These are phyloP conservation scores for Sycophila sp. DNA, from an alignment of 1,140 invertebrate genomes.

Conservation along the genomic window DNA sequence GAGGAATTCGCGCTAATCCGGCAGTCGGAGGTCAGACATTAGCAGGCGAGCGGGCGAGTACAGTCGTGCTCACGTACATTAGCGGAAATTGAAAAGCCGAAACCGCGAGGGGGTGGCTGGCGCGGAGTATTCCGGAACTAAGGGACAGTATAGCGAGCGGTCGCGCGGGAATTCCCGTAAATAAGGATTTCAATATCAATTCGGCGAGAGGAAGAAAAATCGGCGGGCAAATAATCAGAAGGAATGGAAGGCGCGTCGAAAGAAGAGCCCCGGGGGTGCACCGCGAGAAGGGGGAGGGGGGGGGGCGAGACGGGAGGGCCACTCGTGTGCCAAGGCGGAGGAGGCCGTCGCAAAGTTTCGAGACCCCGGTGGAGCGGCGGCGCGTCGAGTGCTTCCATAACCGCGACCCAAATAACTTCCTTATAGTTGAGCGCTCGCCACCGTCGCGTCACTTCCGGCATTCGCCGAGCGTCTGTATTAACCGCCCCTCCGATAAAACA, in stretches of 20 bases:
- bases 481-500: slow-evolving; percentile 26
- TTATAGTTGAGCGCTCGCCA: slow-evolving; percentile 5
- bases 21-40: too few relatives aligned
- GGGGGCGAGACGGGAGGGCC: background rate
- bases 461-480: slow-evolving; percentile 11
- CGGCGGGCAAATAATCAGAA: slow-evolving; percentile 32
- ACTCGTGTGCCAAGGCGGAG: slow-evolving; percentile 2
- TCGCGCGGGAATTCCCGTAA: slow-evolving; percentile 5
- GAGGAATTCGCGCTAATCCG: too few relatives aligned
- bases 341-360: slow-evolving; percentile 13
- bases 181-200: slow-evolving; percentile 31
- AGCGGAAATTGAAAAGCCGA: slow-evolving; percentile 24
- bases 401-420: slow-evolving; percentile 36
- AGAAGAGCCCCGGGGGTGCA: too few relatives aligned
- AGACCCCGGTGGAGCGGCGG: too few relatives aligned
- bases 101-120: too few relatives aligned
- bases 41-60: too few relatives aligned
- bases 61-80: too few relatives aligned
- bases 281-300: background rate
- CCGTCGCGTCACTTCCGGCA: background rate
- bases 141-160: too few relatives aligned
- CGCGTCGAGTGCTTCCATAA: slow-evolving; percentile 33
- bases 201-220: slow-evolving; percentile 21
- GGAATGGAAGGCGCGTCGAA: background rate
- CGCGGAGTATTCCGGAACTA: too few relatives aligned